Conservation (phyloP, 2,113 vertebrate genomes). For the Camelus dromedarius region DNA sequence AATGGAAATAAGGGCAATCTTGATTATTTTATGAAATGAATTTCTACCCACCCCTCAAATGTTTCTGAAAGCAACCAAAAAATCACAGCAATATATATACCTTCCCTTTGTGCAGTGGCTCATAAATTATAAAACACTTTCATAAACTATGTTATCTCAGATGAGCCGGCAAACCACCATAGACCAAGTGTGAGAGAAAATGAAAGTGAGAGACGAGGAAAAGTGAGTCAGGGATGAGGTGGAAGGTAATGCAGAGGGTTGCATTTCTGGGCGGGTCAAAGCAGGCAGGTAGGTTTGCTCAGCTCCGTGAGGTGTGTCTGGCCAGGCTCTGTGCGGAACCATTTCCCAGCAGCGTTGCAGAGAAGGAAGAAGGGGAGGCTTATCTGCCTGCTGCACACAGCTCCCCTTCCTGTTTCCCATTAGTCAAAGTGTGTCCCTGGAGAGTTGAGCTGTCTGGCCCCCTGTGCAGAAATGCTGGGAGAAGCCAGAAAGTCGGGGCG, state of each 20-base stretch:
- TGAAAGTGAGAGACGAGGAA: not conserved
- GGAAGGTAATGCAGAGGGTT: not conserved
- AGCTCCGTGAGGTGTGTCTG: not conserved
- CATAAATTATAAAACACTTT: not conserved
- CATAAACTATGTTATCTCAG: not conserved
- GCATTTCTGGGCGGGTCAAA: not conserved
- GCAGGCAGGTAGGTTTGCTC: too few species aligned
- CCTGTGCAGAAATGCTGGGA: not conserved
- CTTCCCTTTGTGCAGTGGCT: not conserved
- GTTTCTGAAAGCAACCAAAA: not conserved
- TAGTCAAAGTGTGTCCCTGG: not conserved
- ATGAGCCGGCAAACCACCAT: not conserved
- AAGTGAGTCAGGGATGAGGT: not conserved
- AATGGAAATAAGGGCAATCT: not conserved
- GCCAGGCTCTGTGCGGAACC: not conserved
- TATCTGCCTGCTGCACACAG: too few species aligned
- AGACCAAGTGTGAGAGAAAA: not conserved
- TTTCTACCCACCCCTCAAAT: not conserved
- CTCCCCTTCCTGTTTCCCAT: not conserved
- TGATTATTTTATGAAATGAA: not conserved
- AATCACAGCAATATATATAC: not conserved
- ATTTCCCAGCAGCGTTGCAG: accelerated
- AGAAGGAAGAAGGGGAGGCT: not conserved
- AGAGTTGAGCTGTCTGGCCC: not conserved
- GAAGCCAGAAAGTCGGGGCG: not conserved